A percentile compares a stretch with the other conserved stretches of the same genome.
These are phyloP conservation scores for Oreotrochilus melanogaster DNA, from an alignment of 2,113 vertebrate species.

Conservation along the genomic window DNA sequence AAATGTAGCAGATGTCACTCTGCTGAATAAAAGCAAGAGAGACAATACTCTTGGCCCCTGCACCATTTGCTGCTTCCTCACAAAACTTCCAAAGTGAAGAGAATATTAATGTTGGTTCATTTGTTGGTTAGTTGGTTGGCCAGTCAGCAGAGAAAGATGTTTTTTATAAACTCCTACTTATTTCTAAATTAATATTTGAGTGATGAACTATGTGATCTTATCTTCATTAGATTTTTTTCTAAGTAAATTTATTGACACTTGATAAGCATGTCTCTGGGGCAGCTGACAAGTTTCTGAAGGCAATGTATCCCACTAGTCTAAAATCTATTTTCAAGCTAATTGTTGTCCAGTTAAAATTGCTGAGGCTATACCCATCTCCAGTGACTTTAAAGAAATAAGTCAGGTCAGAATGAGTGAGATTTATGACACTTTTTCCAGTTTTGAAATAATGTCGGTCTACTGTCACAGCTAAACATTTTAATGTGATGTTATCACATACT, in stretches of 20 bases:
- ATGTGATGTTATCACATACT: background rate
- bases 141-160: background rate
- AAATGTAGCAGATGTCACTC: constrained; percentile 56
- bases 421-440: background rate
- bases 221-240: background rate
- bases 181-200: background rate
- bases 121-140: too few relatives aligned
- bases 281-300: background rate
- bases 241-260: background rate
- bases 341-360: background rate
- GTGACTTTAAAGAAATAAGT: background rate
- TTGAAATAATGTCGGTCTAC: background rate
- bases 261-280: background rate
- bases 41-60: background rate
- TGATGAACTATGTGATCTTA: background rate
- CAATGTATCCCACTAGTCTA: background rate
- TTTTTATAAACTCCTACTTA: background rate
- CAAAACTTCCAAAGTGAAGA: background rate
- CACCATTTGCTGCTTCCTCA: background rate
- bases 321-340: background rate
- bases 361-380: background rate
- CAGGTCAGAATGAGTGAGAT: background rate
- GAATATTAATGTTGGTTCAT: background rate
- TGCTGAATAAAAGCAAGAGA: background rate
- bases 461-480: background rate